These are phyloP conservation scores for Luperina testacea DNA, from an alignment of 2,888 invertebrate genomes.

Conservation along the genomic window DNA sequence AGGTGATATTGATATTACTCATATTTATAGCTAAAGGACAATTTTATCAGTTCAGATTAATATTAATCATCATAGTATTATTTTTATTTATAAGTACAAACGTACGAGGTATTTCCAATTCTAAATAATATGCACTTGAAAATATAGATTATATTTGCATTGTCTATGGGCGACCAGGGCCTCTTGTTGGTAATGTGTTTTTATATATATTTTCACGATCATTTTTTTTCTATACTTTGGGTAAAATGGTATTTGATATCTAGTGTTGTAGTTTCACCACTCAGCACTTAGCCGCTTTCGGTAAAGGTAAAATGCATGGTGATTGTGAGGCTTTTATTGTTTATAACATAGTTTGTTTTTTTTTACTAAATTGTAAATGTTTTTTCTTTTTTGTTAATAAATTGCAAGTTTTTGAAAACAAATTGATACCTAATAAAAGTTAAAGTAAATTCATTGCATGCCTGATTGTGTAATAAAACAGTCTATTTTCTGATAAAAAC, in stretches of 20 bases:
- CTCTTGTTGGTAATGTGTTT: slow-evolving; percentile 65
- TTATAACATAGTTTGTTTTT: slow-evolving; percentile 68
- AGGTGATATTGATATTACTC: slow-evolving; percentile 24
- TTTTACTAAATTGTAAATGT: slow-evolving; percentile 55
- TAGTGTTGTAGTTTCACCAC: slow-evolving; percentile 81
- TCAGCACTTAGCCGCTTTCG: slow-evolving; percentile 84
- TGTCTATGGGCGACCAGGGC: slow-evolving; percentile 73
- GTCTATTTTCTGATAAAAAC: slow-evolving; percentile 78
- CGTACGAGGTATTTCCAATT: slow-evolving; percentile 11
- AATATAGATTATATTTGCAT: not conserved
- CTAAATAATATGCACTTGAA: slow-evolving; percentile 3
- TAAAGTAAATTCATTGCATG: slow-evolving; percentile 73
- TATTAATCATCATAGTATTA: slow-evolving; percentile 30
- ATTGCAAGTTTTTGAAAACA: slow-evolving; percentile 32
- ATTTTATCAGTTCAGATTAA: slow-evolving; percentile 42
- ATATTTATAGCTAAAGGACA: slow-evolving; percentile 12
- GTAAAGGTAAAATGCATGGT: slow-evolving; percentile 89
- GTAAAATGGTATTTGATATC: slow-evolving; percentile 76
- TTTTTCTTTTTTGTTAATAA: slow-evolving; percentile 30
- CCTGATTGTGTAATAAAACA: slow-evolving; percentile 67
- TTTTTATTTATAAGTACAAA: slow-evolving; percentile 18
- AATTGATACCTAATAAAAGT: slow-evolving; percentile 45
- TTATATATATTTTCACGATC: slow-evolving; percentile 73
- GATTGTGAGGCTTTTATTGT: slow-evolving; percentile 79
- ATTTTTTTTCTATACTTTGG: slow-evolving; percentile 69